phyloP scores from a whole-genome alignment of 2,113 vertebrate genomes.

The Fregetta grallaria region DNA sequence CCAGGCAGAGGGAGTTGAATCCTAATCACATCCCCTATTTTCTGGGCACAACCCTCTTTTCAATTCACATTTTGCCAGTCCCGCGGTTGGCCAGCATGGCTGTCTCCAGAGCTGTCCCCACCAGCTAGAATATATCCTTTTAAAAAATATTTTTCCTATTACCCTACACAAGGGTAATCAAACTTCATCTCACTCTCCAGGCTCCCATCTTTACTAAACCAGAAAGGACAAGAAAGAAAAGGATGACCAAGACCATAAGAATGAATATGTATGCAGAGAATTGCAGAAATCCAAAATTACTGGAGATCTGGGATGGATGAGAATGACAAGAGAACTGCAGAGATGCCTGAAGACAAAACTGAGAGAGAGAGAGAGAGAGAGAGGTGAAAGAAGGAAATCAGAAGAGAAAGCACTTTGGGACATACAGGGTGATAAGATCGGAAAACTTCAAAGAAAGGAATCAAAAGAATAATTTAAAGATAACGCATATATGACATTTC shows the following conservation, averaged over 20 bases:
- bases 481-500: not conserved
- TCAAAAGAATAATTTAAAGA: constrained; percentile 13
- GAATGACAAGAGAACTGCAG: not conserved
- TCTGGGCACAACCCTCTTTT: not conserved
- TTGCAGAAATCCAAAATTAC: not conserved
- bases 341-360: constrained; percentile 11
- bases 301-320: not conserved
- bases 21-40: not conserved
- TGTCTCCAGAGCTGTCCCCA: not conserved
- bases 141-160: not conserved
- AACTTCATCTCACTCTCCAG: not conserved
- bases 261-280: not conserved
- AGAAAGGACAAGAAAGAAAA: not conserved
- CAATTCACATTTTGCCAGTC: not conserved
- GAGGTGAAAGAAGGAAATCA: not conserved
- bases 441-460: constrained; percentile 39
- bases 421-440: not conserved
- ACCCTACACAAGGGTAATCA: not conserved
- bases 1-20: not conserved
- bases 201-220: not conserved
- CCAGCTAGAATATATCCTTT: not conserved
- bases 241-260: not conserved
- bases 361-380: no score
- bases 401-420: not conserved
- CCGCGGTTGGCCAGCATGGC: not conserved